A percentile compares a stretch with the other conserved stretches of the same genome.
These are phyloP conservation scores for Coracias cyanogaster DNA, from an alignment of 2,797 vertebrate species.

Conservation along the genomic window DNA sequence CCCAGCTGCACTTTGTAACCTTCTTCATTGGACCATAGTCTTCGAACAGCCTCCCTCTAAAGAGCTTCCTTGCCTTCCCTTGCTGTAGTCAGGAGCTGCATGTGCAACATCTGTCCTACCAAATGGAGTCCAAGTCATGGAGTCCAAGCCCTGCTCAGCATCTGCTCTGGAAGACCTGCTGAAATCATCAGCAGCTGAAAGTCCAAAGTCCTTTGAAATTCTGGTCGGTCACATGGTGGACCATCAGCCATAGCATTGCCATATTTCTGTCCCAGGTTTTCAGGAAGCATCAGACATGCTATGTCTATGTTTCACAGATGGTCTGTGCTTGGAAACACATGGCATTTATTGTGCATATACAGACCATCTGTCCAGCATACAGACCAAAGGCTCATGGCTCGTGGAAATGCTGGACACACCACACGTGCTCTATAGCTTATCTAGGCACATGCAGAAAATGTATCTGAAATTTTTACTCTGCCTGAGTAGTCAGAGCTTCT, in stretches of 20 bases:
- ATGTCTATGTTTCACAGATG: background rate
- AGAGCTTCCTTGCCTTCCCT: background rate
- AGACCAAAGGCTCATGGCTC: background rate
- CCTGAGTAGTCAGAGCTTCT: background rate
- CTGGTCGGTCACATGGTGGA: background rate
- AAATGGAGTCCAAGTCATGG: background rate
- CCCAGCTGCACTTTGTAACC: background rate
- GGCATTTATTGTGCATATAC: constrained; percentile 40
- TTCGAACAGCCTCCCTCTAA: background rate
- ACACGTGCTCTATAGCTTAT: background rate
- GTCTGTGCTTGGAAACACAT: constrained; percentile 33
- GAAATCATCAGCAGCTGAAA: constrained; percentile 3
- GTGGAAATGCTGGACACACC: constrained; percentile 1
- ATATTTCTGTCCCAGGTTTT: constrained; percentile 35
- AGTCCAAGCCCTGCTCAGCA: background rate
- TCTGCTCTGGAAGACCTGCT: background rate
- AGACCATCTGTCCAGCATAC: constrained; percentile 20
- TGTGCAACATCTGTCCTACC: constrained; percentile 4
- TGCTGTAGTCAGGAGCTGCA: background rate
- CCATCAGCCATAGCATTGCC: constrained; percentile 7
- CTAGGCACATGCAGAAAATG: background rate
- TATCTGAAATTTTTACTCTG: background rate
- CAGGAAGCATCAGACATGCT: constrained; percentile 19
- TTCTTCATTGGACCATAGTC: background rate
- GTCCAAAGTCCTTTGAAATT: background rate